Conservation (phyloP, 2,113 vertebrate genomes). For the Callocephalon fimbriatum region DNA sequence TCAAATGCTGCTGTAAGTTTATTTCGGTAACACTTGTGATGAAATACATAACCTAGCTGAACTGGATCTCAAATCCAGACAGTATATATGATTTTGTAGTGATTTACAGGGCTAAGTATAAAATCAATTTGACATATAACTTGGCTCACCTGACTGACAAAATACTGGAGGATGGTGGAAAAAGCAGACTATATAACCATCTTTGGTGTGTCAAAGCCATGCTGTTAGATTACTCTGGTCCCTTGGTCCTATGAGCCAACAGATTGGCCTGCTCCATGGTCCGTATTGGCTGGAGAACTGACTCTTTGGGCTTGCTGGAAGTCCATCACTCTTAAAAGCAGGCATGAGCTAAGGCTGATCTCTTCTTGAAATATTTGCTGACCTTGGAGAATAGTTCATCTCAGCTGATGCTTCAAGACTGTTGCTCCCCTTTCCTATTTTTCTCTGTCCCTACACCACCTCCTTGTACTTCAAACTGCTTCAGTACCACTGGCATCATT, state of each 20-base stretch:
- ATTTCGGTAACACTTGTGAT: not conserved
- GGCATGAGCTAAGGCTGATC: not conserved
- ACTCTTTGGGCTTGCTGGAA: not conserved
- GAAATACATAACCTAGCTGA: not conserved
- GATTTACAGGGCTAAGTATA: not conserved
- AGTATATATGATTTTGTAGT: not conserved
- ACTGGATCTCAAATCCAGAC: not conserved
- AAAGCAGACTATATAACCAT: not conserved
- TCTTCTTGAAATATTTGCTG: not conserved
- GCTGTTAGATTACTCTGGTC: not conserved
- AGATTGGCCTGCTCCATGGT: not conserved
- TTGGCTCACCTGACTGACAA: not conserved
- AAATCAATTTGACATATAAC: not conserved
- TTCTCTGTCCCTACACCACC: not conserved
- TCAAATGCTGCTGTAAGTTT: not conserved
- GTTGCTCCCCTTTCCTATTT: not conserved
- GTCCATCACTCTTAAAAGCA: not conserved
- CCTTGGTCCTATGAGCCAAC: accelerated
- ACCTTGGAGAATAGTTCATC: not conserved
- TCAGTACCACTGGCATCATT: not conserved
- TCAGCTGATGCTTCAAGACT: not conserved
- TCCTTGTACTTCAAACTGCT: not conserved
- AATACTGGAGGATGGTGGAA: not conserved
- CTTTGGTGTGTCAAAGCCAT: not conserved
- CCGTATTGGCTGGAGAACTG: not conserved